phyloP scores from a whole-genome alignment of 2,797 vertebrate genomes.

The Poeciliopsis infans region DNA sequence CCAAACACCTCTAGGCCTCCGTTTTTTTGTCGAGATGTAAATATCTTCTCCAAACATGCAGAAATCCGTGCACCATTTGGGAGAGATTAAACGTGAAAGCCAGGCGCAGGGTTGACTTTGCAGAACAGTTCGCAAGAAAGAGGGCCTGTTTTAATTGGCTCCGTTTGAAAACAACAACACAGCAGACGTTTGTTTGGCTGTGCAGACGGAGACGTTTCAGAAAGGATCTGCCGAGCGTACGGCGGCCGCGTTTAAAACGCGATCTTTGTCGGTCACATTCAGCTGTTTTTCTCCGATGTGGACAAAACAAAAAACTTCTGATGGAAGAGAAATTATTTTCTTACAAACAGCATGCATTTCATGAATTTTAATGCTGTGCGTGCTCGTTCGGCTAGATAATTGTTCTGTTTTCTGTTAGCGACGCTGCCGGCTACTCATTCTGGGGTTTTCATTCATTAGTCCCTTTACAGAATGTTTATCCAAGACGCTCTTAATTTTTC shows the following conservation, averaged over 20 bases:
- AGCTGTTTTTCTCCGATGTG: slow-evolving; percentile 7
- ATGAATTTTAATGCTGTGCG: slow-evolving; percentile 40
- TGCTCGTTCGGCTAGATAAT: slow-evolving; percentile 29
- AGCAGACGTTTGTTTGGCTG: slow-evolving; percentile 30
- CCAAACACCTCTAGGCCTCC: background rate
- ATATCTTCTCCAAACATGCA: slow-evolving; percentile 11
- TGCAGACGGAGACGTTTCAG: background rate
- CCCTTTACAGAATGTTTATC: slow-evolving; percentile 18
- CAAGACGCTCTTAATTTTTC: slow-evolving; percentile 8
- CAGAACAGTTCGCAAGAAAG: slow-evolving; percentile 17
- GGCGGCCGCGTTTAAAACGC: slow-evolving; percentile 6
- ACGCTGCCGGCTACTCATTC: slow-evolving; percentile 27
- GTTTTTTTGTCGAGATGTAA: background rate
- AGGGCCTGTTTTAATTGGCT: slow-evolving; percentile 49
- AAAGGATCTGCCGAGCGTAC: slow-evolving; percentile 28
- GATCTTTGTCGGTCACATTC: slow-evolving; percentile 8
- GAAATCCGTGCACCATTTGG: background rate
- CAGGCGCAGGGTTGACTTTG: slow-evolving; percentile 35
- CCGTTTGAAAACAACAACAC: slow-evolving; percentile 35
- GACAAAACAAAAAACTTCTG: slow-evolving; percentile 4
- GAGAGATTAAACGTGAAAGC: slow-evolving; percentile 19
- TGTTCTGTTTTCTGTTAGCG: slow-evolving; percentile 24
- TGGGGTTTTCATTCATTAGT: slow-evolving; percentile 29
- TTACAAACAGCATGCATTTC: slow-evolving; percentile 18
- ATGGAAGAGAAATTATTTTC: slow-evolving; percentile 11